A percentile compares a stretch with the other conserved stretches of the same genome.
These are phyloP conservation scores for Acleris emargana DNA, from an alignment of 2,888 invertebrate species.

Conservation along the genomic window DNA sequence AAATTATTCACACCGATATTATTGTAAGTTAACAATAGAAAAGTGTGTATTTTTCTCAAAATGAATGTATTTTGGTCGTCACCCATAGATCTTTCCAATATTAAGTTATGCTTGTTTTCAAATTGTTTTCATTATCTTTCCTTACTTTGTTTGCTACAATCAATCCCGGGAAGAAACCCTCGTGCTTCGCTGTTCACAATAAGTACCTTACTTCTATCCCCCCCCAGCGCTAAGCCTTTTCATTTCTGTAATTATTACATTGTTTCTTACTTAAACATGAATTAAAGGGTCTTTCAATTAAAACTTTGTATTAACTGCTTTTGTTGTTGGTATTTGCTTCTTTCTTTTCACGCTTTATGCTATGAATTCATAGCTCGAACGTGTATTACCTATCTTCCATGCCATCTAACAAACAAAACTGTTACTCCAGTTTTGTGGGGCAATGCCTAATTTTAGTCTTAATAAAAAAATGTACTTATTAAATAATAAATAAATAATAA, in stretches of 20 bases:
- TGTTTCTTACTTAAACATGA: conserved; percentile 13
- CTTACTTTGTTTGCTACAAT: conserved; percentile 14
- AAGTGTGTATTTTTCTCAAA: too few relatives aligned
- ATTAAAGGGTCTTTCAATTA: conserved; percentile 20
- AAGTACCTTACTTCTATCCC: background rate
- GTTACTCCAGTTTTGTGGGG: too few relatives aligned
- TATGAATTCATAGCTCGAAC: conserved; percentile 6
- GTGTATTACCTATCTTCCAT: background rate
- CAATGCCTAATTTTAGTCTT: too few relatives aligned
- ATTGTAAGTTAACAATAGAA: too few relatives aligned
- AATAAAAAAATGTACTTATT: too few relatives aligned
- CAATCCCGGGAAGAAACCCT: conserved; percentile 4
- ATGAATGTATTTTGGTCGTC: too few relatives aligned
- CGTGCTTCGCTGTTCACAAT: conserved; percentile 13
- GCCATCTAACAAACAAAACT: too few relatives aligned
- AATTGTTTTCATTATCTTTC: conserved; percentile 23
- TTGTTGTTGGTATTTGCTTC: conserved; percentile 5
- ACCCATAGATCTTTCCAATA: background rate
- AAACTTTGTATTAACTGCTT: conserved; percentile 11
- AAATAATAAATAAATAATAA: too few relatives aligned
- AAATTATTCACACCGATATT: too few relatives aligned
- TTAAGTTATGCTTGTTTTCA: conserved; percentile 3
- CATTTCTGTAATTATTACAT: conserved; percentile 15
- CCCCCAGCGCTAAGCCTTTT: conserved; percentile 7
- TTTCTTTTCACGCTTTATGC: background rate